These are phyloP conservation scores for Onthophagus taurus DNA, from an alignment of 1,140 invertebrate genomes.

Conservation along the genomic window DNA sequence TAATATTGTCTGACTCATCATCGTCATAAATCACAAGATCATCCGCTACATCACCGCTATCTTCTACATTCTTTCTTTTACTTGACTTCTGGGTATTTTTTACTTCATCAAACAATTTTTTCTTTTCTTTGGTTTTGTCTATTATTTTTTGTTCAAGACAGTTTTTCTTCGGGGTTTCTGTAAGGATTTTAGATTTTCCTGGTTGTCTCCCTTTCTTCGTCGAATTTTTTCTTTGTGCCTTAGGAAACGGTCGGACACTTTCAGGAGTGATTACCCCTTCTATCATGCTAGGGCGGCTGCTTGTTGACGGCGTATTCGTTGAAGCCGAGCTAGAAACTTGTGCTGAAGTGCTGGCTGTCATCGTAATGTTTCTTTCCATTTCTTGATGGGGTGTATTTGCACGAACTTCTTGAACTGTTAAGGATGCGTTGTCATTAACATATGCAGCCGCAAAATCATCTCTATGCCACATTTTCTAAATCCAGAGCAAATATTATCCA, in stretches of 20 bases:
- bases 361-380: too few species aligned
- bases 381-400: conserved; percentile 9
- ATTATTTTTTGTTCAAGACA: conserved; percentile 5
- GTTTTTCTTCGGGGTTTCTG: neutral
- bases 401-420: conserved; percentile 6
- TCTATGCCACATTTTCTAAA: too few species aligned
- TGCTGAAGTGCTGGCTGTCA: too few species aligned
- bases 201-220: conserved; percentile 7
- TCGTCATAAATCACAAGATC: conserved; percentile 9
- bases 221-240: conserved; percentile 8
- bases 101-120: conserved; percentile 2
- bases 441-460: conserved; percentile 7
- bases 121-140: conserved; percentile 9
- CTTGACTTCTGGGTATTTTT: conserved; percentile 4
- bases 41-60: conserved; percentile 1
- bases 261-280: conserved; percentile 6
- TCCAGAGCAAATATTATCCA: too few species aligned
- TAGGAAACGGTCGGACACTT: conserved; percentile 1
- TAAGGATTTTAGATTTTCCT: conserved; percentile 10
- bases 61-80: conserved; percentile 7
- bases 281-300: conserved; percentile 3
- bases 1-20: conserved; percentile 13
- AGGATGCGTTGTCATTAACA: conserved; percentile 4
- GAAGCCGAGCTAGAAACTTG: conserved; percentile 9
- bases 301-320: conserved; percentile 9